Evolutionary conservation across 1,140 invertebrate species (phyloP).

Genomic region (Ctenoplectra terminalis): DNA sequence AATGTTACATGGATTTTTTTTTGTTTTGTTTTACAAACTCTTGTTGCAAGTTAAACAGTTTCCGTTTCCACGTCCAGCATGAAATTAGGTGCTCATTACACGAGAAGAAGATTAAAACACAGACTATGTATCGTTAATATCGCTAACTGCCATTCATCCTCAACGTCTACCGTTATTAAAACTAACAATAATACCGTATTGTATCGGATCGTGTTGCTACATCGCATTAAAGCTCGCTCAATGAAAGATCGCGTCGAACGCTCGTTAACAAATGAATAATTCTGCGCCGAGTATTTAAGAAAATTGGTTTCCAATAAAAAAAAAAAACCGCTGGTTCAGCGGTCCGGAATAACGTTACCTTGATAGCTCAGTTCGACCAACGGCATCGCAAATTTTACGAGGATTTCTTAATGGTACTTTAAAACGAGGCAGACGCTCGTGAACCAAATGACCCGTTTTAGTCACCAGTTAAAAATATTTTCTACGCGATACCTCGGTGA

Average conservation of each 20-base stretch:
- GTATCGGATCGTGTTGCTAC: neutral
- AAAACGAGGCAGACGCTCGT: conserved; percentile 35
- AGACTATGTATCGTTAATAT: conserved; percentile 4
- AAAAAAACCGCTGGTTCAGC: neutral
- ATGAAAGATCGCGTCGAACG: neutral
- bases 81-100: conserved; percentile 5
- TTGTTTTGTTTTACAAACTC: neutral
- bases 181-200: neutral
- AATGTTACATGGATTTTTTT: neutral
- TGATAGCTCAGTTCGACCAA: conserved; percentile 32
- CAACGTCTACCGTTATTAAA: conserved; percentile 15
- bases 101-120: neutral
- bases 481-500: neutral
- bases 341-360: conserved; percentile 54
- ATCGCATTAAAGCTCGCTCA: neutral
- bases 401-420: conserved; percentile 49
- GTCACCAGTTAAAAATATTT: conserved; percentile 45
- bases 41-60: neutral
- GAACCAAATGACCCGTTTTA: conserved; percentile 40
- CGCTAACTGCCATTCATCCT: neutral
- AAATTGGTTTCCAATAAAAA: conserved; percentile 52
- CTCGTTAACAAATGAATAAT: conserved; percentile 36
- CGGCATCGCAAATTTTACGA: conserved; percentile 56
- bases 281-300: conserved; percentile 28
- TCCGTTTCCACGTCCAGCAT: conserved; percentile 22